Evolutionary conservation across 2,113 vertebrate species (phyloP).

Genomic region (Neolamprologus hecqui): DNA sequence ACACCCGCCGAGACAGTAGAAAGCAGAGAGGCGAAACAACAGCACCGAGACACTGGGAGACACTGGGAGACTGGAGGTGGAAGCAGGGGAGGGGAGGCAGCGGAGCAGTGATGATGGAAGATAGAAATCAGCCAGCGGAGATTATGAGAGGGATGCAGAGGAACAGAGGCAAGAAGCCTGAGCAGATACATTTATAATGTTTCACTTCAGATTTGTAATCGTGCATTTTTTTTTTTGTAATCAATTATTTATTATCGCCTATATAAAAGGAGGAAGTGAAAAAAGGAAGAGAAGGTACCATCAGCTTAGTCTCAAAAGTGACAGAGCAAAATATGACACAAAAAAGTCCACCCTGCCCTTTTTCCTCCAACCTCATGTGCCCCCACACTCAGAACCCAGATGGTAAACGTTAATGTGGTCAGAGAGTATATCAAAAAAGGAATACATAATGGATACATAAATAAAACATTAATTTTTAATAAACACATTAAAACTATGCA

Average conservation of each 20-base stretch:
- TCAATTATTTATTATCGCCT: not conserved
- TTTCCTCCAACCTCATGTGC: not conserved
- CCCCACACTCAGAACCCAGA: not conserved
- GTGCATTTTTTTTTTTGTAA: not conserved
- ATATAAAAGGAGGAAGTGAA: not conserved
- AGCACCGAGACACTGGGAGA: not conserved
- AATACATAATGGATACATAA: not conserved
- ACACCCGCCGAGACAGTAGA: constrained; percentile 63
- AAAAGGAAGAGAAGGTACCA: not conserved
- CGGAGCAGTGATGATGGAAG: constrained; percentile 34
- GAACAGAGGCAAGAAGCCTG: not conserved
- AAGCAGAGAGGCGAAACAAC: not conserved
- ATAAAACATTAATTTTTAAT: not conserved
- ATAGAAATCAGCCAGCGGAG: constrained; percentile 10
- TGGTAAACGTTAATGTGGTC: not conserved
- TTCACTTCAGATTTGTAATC: not conserved
- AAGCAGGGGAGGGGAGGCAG: constrained; percentile 12
- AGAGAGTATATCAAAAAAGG: not conserved
- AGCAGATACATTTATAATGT: not conserved
- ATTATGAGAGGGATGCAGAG: not conserved
- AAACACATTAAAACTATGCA: not conserved
- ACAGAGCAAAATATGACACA: not conserved
- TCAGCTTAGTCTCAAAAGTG: not conserved
- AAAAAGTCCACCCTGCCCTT: not conserved
- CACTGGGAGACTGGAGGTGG: not conserved